Evolutionary conservation across 2,113 vertebrate genomes (phyloP).

Genomic region (Casuarius casuarius): DNA sequence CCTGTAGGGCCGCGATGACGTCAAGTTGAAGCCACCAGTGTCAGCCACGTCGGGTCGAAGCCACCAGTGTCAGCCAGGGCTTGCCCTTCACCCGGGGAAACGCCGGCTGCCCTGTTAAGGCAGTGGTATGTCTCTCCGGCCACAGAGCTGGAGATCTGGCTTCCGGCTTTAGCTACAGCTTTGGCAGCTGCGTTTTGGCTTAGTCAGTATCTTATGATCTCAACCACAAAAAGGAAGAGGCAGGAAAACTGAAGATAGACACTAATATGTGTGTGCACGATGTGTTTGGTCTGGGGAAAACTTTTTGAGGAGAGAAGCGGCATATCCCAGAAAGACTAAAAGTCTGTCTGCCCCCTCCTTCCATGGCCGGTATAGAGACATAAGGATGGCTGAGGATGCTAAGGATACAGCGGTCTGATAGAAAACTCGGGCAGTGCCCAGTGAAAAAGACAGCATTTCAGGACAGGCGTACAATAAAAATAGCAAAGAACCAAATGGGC

Average conservation of each 20-base stretch:
- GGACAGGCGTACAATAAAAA: not conserved
- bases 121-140: accelerated
- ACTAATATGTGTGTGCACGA: too few species aligned
- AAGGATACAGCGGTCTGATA: not conserved
- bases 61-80: not conserved
- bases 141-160: not conserved
- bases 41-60: too few species aligned
- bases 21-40: too few species aligned
- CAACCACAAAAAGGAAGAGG: not conserved
- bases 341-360: not conserved
- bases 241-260: not conserved
- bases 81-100: not conserved
- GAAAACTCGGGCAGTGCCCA: not conserved
- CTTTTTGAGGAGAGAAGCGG: not conserved
- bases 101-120: not conserved
- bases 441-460: not conserved
- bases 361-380: not conserved
- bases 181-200: not conserved
- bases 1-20: too few species aligned
- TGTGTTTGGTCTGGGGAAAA: not conserved
- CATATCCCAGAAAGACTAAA: not conserved
- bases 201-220: not conserved
- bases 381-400: not conserved
- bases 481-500: not conserved
- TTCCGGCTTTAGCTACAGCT: not conserved